Evolutionary conservation across 2,888 invertebrate species (phyloP).

Genomic region (Pachymerium ferrugineum): DNA sequence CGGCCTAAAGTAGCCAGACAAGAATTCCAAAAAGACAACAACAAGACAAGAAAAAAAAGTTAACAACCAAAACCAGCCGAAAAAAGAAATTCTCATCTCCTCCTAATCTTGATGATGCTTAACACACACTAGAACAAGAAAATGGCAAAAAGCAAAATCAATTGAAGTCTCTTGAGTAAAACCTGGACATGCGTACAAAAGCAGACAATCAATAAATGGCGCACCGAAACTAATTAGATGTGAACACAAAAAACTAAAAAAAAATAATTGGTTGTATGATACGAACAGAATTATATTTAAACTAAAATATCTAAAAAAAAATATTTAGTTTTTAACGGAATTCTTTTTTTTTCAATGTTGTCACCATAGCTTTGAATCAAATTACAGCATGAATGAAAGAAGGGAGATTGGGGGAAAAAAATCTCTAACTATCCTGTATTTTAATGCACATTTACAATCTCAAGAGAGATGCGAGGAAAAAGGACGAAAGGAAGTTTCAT

Average conservation of each 20-base stretch:
- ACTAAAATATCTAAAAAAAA: too few relatives aligned
- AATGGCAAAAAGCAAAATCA: slow-evolving; percentile 16
- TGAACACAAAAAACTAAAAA: too few relatives aligned
- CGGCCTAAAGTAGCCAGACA: not conserved
- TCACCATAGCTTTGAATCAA: too few relatives aligned
- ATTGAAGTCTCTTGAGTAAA: not conserved
- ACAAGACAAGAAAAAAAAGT: not conserved
- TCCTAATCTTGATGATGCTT: not conserved
- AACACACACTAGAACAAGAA: not conserved
- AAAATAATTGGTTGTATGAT: too few relatives aligned
- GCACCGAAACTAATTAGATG: not conserved
- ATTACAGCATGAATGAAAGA: not conserved
- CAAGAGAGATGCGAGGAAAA: not conserved
- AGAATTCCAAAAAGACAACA: not conserved
- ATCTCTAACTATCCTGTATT: not conserved
- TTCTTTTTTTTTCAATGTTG: too few relatives aligned
- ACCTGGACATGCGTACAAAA: not conserved
- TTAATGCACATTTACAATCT: slow-evolving; percentile 6
- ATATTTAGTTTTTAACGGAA: too few relatives aligned
- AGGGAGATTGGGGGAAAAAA: not conserved
- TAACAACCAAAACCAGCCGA: not conserved
- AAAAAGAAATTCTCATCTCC: slow-evolving; percentile 3
- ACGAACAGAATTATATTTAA: too few relatives aligned
- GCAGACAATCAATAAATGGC: not conserved
- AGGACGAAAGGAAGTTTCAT: slow-evolving; percentile 12